Percentiles rank a stretch among this genome's conserved stretches.
Evolutionary conservation across 2,888 invertebrate genomes (phyloP).

Genomic region (Tetranychus piercei): DNA sequence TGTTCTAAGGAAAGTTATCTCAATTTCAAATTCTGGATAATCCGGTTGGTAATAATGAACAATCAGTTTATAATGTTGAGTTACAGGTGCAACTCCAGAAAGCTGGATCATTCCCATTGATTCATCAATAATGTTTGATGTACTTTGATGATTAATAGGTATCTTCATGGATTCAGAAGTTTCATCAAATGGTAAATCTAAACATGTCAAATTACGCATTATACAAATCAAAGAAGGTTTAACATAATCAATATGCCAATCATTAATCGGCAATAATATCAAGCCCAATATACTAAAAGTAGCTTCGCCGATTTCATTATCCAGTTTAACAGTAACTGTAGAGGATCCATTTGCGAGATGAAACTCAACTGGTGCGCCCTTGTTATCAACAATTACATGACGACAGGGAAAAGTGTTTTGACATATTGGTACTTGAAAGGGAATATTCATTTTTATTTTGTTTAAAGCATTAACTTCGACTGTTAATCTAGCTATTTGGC

Average conservation of each 20-base stretch:
- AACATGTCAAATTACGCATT: slow-evolving; percentile 54
- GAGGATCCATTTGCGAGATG: slow-evolving; percentile 39
- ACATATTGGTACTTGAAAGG: slow-evolving; percentile 51
- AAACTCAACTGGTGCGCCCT: slow-evolving; percentile 34
- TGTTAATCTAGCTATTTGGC: neutral
- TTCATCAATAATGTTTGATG: too few species aligned
- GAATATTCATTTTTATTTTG: neutral
- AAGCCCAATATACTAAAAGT: slow-evolving; percentile 61
- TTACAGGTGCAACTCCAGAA: too few species aligned
- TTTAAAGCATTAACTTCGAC: neutral
- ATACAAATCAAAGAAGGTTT: slow-evolving; percentile 68
- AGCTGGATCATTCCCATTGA: too few species aligned
- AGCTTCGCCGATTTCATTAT: slow-evolving; percentile 32
- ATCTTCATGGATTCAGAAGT: slow-evolving; percentile 36
- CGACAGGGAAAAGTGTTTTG: slow-evolving; percentile 60
- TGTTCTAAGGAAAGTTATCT: slow-evolving; percentile 48
- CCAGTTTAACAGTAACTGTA: neutral
- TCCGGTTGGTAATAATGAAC: slow-evolving; percentile 69
- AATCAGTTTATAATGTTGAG: slow-evolving; percentile 50
- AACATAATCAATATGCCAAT: slow-evolving; percentile 76
- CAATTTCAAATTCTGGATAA: slow-evolving; percentile 42
- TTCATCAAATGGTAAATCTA: slow-evolving; percentile 38
- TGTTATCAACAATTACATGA: slow-evolving; percentile 56
- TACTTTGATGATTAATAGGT: too few species aligned
- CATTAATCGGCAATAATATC: slow-evolving; percentile 57